Base-by-base conservation (phyloP, 2,888 invertebrate species). In the Rotaria macrura region DNA sequence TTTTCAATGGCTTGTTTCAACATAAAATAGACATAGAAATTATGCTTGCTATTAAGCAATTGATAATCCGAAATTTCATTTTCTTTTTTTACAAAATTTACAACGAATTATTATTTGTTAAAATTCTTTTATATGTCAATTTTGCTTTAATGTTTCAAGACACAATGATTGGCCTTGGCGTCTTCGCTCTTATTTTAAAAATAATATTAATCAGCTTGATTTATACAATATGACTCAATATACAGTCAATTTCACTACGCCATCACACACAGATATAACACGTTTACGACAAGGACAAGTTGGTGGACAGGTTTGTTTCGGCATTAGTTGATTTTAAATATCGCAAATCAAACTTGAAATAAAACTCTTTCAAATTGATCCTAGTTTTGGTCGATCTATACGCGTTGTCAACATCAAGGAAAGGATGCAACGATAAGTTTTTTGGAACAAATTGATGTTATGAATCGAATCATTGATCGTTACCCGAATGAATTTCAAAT, bases 201-300 rank as follows among this genome's bases (percentile, higher is more conserved):
- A 85, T 72, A 25, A 49, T n/a, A 84, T 85, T 25, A 43, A 43
- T 43, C 5, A 72, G 43, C 52, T 85, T n/a, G 84, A 85, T 79
- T 84, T 85, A 49, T 34, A 72, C 54, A 84, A 85, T 38, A 34
- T 85, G 29, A 74, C 40, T 23, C 49, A 74, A 79, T 38, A 65
- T 34, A 6, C 3, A 38, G 0, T 65, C 1, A 20, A 17, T 7
- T 20, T 20, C 9, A 17, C 17, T 2, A 65, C 34, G 17, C 34
- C 95, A 89, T 72, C 84, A 10, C 96, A 96, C 91, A 96, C 96
- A 49, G 96, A 96, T 91, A 94, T 96, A 89, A 94, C 95, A 87
- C 93, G 95, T 89, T 92, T 96, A 89, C 93, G 94, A 89, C 92
- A 93, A 88, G 95, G 96, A 87, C 93, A 94, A 90, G 93, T 96